These are phyloP conservation scores for Ips nitidus DNA, from an alignment of 1,140 invertebrate species.

Conservation along the genomic window DNA sequence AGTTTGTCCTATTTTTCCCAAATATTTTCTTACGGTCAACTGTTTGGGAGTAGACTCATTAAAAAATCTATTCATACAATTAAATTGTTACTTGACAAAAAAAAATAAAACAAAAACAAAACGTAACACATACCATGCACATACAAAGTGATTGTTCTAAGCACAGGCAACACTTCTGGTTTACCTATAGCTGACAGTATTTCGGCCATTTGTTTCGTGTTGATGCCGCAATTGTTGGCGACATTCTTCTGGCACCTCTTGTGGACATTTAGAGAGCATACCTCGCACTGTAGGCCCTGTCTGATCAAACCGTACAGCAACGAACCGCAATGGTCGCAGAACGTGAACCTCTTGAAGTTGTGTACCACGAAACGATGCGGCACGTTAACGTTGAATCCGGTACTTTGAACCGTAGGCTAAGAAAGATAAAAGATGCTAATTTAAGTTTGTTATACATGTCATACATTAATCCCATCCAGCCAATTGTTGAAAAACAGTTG, in stretches of 20 bases:
- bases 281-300: slow-evolving; percentile 97
- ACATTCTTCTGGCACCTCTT: slow-evolving; percentile 99
- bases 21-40: too few relatives aligned
- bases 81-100: not conserved
- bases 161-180: slow-evolving; percentile 13
- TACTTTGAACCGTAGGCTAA: slow-evolving; percentile 61
- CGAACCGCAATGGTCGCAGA: slow-evolving; percentile 99
- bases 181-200: slow-evolving; percentile 87
- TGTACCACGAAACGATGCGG: slow-evolving; percentile 93
- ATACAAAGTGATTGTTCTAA: slow-evolving; percentile 26
- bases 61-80: too few relatives aligned
- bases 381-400: slow-evolving; percentile 96
- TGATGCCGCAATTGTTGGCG: slow-evolving; percentile 98
- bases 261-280: slow-evolving; percentile 97
- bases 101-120: slow-evolving; percentile 15
- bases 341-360: slow-evolving; percentile 96
- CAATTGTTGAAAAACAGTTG: too few relatives aligned
- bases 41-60: too few relatives aligned
- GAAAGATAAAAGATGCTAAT: slow-evolving; percentile 4
- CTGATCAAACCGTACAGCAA: slow-evolving; percentile 93
- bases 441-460: too few relatives aligned
- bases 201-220: slow-evolving; percentile 94
- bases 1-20: too few relatives aligned
- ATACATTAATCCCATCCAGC: too few relatives aligned
- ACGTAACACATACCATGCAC: slow-evolving; percentile 31